Evolutionary conservation across 2,888 invertebrate genomes (phyloP), one percentile per base, ranked within the genome.

Genomic region (Drosophila paramelanica): DNA sequence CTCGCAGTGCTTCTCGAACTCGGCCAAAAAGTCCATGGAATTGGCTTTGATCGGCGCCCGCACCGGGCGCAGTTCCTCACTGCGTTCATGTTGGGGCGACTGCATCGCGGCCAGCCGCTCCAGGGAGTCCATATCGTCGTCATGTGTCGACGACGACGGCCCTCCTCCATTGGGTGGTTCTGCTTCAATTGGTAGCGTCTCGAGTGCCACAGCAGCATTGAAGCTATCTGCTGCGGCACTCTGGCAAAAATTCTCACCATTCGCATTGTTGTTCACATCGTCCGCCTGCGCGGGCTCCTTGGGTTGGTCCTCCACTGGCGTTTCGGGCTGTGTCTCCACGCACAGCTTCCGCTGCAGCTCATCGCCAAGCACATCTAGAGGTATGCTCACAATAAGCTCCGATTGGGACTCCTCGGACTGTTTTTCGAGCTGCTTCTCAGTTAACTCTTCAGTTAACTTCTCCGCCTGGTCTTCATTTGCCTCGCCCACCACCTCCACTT

Each of bases 141-240:
- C 67, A 3, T 25, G 5, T 8, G 36, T 8, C 6, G 17, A n/a
- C 11, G 13, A 13, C 0, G 31, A 13, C 11, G 10, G 27, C 5
- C 10, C 31, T 5, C 17, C 57, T 7, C 53, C 42, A 14, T 56
- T 55, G 13, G 67, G 55, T 20, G 67, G 55, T 20, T 62, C 64
- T 33, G 84, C 89, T 77, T 82, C 84, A 88, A 81, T 84, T 62
- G 47, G 13, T 33, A 76, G 43, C 6, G 17, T 52, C 43, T 31
- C 43, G 72, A 76, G 89, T 90, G 88, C 89, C 65, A 81, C 82
- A 85, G 77, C 81, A 71, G 84, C 59, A 80, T 88, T 86, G 88
- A 88, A 88, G 86, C 88, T 86, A 78, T 69, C 90, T 75, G 79
- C 88, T 79, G 81, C 83, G 77, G 89, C 89, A 89, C 86, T 79